A percentile compares a stretch with the other conserved stretches of the same genome.
These are phyloP conservation scores for Papilio polytes DNA, from an alignment of 1,140 invertebrate genomes.

Conservation along the genomic window DNA sequence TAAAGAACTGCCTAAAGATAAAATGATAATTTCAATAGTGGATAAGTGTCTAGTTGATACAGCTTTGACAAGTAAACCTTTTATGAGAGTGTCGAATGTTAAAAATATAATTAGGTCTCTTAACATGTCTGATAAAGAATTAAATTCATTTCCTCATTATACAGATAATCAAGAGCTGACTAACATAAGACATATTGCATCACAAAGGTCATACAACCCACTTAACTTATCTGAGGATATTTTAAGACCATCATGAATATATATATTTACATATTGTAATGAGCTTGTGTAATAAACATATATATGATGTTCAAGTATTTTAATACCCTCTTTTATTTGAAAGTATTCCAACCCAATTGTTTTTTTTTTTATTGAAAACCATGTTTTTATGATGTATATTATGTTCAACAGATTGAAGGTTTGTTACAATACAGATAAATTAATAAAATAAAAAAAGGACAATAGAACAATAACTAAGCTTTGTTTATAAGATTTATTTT, in stretches of 20 bases:
- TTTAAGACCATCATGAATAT: slow-evolving; percentile 49
- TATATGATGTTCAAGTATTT: too few relatives aligned
- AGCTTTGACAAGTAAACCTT: slow-evolving; percentile 64
- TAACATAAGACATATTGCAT: slow-evolving; percentile 55
- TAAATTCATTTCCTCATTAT: slow-evolving; percentile 49
- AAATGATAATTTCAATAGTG: slow-evolving; percentile 50
- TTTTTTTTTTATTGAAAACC: too few relatives aligned
- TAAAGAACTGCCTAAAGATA: slow-evolving; percentile 60
- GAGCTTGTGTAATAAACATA: too few relatives aligned
- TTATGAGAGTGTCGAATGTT: slow-evolving; percentile 52
- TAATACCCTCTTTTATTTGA: too few relatives aligned
- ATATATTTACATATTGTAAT: too few relatives aligned
- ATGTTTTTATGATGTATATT: not conserved
- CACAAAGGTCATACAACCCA: slow-evolving; percentile 67
- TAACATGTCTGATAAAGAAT: slow-evolving; percentile 49
- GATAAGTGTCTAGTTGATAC: slow-evolving; percentile 71
- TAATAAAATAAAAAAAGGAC: too few relatives aligned
- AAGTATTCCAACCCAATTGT: too few relatives aligned
- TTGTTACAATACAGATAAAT: not conserved
- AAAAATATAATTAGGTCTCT: slow-evolving; percentile 55
- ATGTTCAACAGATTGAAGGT: not conserved
- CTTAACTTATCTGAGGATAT: slow-evolving; percentile 61
- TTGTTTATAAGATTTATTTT: not conserved
- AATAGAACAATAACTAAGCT: not conserved
- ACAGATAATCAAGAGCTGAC: slow-evolving; percentile 54